phyloP scores from a whole-genome alignment of 2,888 invertebrate genomes.

The Macrophya alboannulata region DNA sequence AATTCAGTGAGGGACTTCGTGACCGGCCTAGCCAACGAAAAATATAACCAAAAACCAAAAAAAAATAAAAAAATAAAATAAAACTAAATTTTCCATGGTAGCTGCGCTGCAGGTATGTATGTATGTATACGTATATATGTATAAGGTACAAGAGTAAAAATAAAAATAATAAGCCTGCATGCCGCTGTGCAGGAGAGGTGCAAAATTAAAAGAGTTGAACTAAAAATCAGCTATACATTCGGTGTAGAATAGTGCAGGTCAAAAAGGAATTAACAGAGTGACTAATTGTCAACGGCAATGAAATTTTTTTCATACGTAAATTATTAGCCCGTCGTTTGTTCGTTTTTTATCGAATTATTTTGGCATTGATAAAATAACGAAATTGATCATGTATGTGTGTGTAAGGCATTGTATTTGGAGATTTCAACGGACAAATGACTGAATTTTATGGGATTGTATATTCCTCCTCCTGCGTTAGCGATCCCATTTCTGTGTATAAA shows the following conservation, averaged over 20 bases:
- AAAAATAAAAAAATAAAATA: background rate
- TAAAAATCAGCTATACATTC: background rate
- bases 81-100: background rate
- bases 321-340: background rate
- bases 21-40: conserved; percentile 66
- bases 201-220: conserved; percentile 63
- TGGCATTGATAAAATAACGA: background rate
- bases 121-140: background rate
- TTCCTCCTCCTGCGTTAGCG: background rate
- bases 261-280: background rate
- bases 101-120: background rate
- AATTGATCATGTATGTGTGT: no score
- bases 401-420: background rate
- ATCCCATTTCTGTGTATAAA: background rate
- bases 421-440: background rate
- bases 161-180: conserved; percentile 61
- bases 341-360: background rate
- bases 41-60: conserved; percentile 52
- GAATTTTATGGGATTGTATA: background rate
- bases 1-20: conserved; percentile 68
- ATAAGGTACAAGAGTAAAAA: conserved; percentile 56
- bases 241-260: background rate
- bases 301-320: background rate
- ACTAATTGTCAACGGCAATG: background rate
- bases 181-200: conserved; percentile 46